Base-by-base conservation (phyloP, 2,888 invertebrate species). In the Philonicus albiceps region DNA sequence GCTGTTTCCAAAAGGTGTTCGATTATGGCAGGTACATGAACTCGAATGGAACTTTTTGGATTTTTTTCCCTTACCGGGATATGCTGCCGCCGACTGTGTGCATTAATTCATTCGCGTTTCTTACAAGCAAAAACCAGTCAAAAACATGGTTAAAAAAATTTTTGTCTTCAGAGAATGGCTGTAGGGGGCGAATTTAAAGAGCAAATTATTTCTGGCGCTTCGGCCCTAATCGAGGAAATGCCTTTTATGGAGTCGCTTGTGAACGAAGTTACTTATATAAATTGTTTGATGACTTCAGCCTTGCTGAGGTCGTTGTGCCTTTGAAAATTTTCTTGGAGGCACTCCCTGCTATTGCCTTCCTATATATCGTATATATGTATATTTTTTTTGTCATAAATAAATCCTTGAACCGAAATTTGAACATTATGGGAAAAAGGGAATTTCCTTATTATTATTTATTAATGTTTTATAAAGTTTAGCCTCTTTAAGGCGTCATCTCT, bases 1-100 rank as follows among this genome's bases (percentile, higher is more conserved):
- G n/a, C 31, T 74, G 74, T 74, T 34, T 16, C 19, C 74, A 34
- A 13, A n/a, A 64, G 64, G 64, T 64, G 64, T 64, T 74, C 74
- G 74, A 74, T 74, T 74, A 74, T 74, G 74, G 74, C 74, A 74
- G 74, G 74, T 74, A 37, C 74, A 34, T 37, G 74, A 74, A 74
- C 74, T 74, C 74, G 6, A 34, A 74, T 74, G 31, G 74, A 37
- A 74, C n/a, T 74, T 74, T 37, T 74, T 74, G 7, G 19, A 1
- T 74, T 37, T 74, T 74, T 74, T 74, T 31, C 7, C 74, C 27
- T 64, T 64, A 27, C 64, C 64, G 64, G 27, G 64, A 27, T 64
- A 64, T 64, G 64, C 64, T 64, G 64, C 64, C 64, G 64, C 64
- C 64, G 64, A 64, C 64, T 22, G 64, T 4, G 64, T 64, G 27